Conservation (phyloP, 2,888 invertebrate species). For the Muschampia plurimacula region DNA sequence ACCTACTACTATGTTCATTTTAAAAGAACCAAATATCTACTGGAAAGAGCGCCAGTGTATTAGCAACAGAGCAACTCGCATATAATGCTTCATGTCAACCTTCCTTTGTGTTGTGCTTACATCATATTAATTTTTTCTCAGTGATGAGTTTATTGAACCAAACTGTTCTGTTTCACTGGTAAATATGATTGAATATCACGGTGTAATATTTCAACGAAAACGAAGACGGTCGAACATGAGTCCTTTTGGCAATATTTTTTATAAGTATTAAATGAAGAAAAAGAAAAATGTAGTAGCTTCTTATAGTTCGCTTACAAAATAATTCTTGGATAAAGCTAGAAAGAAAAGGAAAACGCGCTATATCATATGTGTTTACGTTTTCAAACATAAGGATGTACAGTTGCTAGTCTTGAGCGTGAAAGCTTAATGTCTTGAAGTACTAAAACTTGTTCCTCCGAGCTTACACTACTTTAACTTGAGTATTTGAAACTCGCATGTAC, state of each 20-base stretch:
- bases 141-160: too few species aligned
- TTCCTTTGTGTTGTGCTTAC: too few species aligned
- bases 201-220: background rate
- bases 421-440: conserved; percentile 68
- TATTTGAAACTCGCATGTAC: conserved; percentile 36
- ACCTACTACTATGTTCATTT: too few species aligned
- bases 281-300: background rate
- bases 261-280: background rate
- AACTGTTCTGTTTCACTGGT: background rate
- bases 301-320: background rate
- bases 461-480: conserved; percentile 48
- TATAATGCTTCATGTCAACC: too few species aligned
- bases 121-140: too few species aligned
- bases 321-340: background rate
- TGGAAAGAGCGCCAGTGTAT: too few species aligned
- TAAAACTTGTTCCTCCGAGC: conserved; percentile 62
- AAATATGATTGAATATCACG: too few species aligned
- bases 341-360: conserved; percentile 30
- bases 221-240: background rate
- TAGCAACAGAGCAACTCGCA: too few species aligned
- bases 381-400: conserved; percentile 36
- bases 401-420: conserved; percentile 57
- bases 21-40: too few species aligned
- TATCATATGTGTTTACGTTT: conserved; percentile 24
- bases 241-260: background rate